Conservation (phyloP, 2,888 invertebrate species). For the Yponomeuta sedellus region DNA sequence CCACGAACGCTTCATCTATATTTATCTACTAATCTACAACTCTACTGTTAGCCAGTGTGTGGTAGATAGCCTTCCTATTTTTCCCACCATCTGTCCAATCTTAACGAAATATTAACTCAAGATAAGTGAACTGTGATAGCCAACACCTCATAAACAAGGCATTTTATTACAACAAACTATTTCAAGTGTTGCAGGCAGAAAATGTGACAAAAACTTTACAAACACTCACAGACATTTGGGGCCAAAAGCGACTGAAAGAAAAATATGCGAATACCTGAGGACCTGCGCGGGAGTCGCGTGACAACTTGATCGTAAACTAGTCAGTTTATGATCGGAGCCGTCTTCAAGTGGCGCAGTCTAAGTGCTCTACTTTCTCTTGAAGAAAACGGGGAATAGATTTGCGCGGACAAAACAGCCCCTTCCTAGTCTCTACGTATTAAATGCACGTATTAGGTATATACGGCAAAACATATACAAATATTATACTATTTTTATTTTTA, state of each 20-base stretch:
- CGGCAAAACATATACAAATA: too few species aligned
- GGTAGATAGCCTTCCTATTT: too few species aligned
- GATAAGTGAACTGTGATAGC: neutral
- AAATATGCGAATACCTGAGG: neutral
- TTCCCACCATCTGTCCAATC: neutral
- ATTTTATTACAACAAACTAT: conserved; percentile 10
- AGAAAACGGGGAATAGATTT: too few species aligned
- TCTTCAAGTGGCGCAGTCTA: neutral
- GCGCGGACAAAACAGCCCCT: too few species aligned
- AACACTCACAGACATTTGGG: too few species aligned
- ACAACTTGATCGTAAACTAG: neutral
- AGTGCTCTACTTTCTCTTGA: too few species aligned
- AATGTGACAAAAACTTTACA: conserved; percentile 3
- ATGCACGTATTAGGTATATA: too few species aligned
- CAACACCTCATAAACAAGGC: conserved; percentile 8
- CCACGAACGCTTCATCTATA: too few species aligned
- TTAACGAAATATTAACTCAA: neutral
- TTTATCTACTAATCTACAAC: too few species aligned
- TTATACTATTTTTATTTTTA: too few species aligned
- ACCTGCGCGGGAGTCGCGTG: neutral
- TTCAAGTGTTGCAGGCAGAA: neutral
- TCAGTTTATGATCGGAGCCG: neutral
- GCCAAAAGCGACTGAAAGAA: neutral
- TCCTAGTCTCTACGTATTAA: too few species aligned
- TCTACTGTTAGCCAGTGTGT: too few species aligned